phyloP scores from a whole-genome alignment of 2,797 vertebrate species.

The Chelidonichthys spinosus region DNA sequence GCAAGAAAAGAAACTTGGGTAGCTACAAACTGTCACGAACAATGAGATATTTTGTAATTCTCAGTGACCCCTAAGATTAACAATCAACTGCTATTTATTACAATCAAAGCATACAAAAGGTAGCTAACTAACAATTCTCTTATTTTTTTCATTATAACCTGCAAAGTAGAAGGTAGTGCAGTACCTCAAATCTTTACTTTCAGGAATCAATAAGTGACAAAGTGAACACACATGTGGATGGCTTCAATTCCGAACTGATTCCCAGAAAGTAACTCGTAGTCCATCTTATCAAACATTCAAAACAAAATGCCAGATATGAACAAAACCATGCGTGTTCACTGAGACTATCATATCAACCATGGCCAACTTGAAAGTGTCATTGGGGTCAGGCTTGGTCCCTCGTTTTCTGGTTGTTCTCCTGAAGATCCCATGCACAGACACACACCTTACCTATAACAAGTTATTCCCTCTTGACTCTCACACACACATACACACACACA shows the following conservation, averaged over 20 bases:
- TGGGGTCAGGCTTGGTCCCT: not conserved
- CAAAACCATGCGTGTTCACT: not conserved
- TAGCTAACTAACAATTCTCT: too few relatives aligned
- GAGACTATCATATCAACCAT: not conserved
- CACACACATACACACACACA: slow-evolving; percentile 15
- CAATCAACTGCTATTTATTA: not conserved
- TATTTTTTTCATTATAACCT: not conserved
- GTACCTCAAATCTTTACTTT: not conserved
- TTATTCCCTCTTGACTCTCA: slow-evolving; percentile 1
- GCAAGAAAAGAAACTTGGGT: not conserved
- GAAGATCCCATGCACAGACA: not conserved
- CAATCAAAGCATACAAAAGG: not conserved
- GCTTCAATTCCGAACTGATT: not conserved
- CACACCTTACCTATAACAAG: slow-evolving; percentile 1
- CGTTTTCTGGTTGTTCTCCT: not conserved
- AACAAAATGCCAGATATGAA: not conserved
- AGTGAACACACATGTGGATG: too few relatives aligned
- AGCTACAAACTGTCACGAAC: too few relatives aligned
- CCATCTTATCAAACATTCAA: not conserved
- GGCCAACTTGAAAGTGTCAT: not conserved
- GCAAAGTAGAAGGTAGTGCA: not conserved
- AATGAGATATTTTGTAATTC: too few relatives aligned
- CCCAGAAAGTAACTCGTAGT: too few relatives aligned
- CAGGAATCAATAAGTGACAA: not conserved
- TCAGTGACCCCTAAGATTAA: not conserved